Evolutionary conservation across 2,888 invertebrate species (phyloP).

Genomic region (Fragum sueziense): DNA sequence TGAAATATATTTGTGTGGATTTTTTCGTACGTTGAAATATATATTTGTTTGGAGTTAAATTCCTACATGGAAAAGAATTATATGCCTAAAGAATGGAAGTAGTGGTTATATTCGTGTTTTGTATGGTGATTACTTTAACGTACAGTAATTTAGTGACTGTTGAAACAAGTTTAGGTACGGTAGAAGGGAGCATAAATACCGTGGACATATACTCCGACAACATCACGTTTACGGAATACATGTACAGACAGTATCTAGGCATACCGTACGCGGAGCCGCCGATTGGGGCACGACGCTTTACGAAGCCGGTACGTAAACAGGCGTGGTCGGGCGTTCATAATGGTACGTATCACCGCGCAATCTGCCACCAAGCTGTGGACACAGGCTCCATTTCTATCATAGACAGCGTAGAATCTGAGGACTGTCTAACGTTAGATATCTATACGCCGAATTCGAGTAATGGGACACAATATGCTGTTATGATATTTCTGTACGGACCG

Average conservation of each 20-base stretch:
- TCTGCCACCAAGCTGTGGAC: slow-evolving; percentile 30
- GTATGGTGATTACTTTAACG: background rate
- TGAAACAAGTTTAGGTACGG: background rate
- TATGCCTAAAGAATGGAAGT: background rate
- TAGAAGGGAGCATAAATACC: background rate
- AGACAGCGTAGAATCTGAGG: slow-evolving; percentile 32
- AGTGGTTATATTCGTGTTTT: background rate
- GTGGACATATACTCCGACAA: background rate
- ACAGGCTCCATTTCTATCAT: background rate
- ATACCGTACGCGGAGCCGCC: slow-evolving; percentile 57
- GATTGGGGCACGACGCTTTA: slow-evolving; percentile 36
- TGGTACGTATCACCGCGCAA: slow-evolving; percentile 38
- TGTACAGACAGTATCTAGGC: slow-evolving; percentile 41
- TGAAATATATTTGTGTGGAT: background rate
- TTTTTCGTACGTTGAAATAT: background rate
- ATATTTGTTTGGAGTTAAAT: background rate
- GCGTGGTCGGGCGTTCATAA: slow-evolving; percentile 39
- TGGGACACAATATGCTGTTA: slow-evolving; percentile 80
- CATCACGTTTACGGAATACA: background rate
- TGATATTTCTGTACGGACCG: slow-evolving; percentile 84
- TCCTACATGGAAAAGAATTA: background rate
- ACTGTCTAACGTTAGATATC: slow-evolving; percentile 53
- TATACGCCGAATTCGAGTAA: slow-evolving; percentile 30
- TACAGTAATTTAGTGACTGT: background rate
- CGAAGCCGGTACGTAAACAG: slow-evolving; percentile 39